These are phyloP conservation scores for Octonoba sinensis DNA, from an alignment of 2,888 invertebrate species.

Conservation along the genomic window DNA sequence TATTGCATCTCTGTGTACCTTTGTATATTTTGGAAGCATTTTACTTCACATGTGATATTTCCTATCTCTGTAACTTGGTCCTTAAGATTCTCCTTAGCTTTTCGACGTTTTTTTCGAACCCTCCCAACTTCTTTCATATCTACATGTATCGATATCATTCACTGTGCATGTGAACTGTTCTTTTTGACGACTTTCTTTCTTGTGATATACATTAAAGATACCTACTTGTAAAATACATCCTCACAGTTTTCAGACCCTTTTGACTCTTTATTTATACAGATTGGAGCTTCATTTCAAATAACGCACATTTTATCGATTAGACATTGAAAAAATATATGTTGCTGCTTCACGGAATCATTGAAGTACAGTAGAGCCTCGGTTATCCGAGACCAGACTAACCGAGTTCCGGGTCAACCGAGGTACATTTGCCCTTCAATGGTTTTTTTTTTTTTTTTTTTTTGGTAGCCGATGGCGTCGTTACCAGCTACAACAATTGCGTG, in stretches of 20 bases:
- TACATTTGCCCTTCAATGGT: too few relatives aligned
- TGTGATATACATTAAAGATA: constrained; percentile 47
- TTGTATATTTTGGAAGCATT: constrained; percentile 56
- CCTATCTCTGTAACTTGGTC: constrained; percentile 41
- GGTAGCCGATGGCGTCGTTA: too few relatives aligned
- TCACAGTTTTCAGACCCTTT: constrained; percentile 52
- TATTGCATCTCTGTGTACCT: constrained; percentile 27
- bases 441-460: too few relatives aligned
- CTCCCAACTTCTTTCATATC: constrained; percentile 51
- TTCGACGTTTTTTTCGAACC: constrained; percentile 42
- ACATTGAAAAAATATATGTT: too few relatives aligned
- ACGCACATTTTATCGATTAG: too few relatives aligned
- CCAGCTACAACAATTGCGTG: too few relatives aligned
- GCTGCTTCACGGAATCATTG: too few relatives aligned
- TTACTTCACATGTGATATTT: constrained; percentile 62
- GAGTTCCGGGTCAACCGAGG: too few relatives aligned
- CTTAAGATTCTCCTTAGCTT: constrained; percentile 34
- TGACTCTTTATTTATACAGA: constrained; percentile 5
- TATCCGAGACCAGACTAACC: too few relatives aligned
- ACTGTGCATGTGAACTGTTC: constrained; percentile 52
- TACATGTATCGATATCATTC: constrained; percentile 51
- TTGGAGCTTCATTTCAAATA: too few relatives aligned
- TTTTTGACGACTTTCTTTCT: constrained; percentile 60
- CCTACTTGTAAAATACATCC: constrained; percentile 54
- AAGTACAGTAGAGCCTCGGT: too few relatives aligned